Evolutionary conservation across 2,113 vertebrate genomes (phyloP).

Genomic region (Syngnathus scovelli): DNA sequence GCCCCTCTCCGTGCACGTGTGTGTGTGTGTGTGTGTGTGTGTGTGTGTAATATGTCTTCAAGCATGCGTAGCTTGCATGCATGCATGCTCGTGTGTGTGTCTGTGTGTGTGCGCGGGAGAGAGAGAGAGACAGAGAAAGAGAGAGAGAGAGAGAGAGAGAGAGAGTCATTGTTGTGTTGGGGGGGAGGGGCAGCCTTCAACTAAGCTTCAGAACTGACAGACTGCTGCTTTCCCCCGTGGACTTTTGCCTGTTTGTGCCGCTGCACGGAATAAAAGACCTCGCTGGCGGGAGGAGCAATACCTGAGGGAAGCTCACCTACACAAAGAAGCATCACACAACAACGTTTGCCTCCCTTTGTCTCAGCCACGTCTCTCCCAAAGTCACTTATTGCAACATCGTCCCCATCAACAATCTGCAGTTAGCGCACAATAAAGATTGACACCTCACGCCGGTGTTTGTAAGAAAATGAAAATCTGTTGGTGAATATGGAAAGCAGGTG

Average conservation of each 20-base stretch:
- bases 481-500: constrained; percentile 23
- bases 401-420: constrained; percentile 29
- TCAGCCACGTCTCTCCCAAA: constrained; percentile 25
- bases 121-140: neutral
- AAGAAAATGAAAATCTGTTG: constrained; percentile 1
- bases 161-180: constrained; percentile 32
- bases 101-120: constrained; percentile 23
- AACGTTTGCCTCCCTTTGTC: constrained; percentile 43
- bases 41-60: constrained; percentile 45
- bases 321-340: constrained; percentile 47
- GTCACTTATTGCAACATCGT: constrained; percentile 17
- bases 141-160: neutral
- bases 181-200: constrained; percentile 48
- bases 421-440: constrained; percentile 20
- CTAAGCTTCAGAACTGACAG: constrained; percentile 53
- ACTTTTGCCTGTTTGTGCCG: constrained; percentile 52
- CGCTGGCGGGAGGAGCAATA: constrained; percentile 35
- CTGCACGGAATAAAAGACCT: constrained; percentile 48
- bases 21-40: constrained; percentile 5
- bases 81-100: constrained; percentile 24
- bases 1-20: constrained; percentile 15
- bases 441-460: constrained; percentile 8
- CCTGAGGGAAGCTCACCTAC: constrained; percentile 50
- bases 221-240: constrained; percentile 46
- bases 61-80: constrained; percentile 39